phyloP scores from a whole-genome alignment of 2,113 vertebrate species.

The Siniperca knerii region DNA sequence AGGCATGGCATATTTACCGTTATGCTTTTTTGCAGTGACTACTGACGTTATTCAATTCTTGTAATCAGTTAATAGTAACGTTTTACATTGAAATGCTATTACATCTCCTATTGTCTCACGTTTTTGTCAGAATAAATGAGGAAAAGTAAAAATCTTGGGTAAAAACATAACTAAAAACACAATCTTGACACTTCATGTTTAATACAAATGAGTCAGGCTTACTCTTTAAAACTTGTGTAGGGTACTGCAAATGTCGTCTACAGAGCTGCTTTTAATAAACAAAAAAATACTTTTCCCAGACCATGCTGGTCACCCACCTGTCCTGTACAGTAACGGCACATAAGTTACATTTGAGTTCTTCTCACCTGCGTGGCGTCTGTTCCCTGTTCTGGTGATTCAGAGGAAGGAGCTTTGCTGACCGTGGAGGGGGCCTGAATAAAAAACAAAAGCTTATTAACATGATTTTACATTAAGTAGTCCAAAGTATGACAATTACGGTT shows the following conservation, averaged over 20 bases:
- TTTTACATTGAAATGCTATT: too few relatives aligned
- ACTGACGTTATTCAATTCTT: not conserved
- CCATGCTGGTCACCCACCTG: too few relatives aligned
- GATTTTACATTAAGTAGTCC: not conserved
- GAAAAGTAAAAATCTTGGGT: not conserved
- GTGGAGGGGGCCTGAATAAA: conserved; percentile 32
- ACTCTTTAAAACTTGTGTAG: too few relatives aligned
- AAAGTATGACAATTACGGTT: too few relatives aligned
- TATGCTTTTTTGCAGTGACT: not conserved
- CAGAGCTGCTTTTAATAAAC: too few relatives aligned
- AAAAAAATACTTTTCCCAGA: too few relatives aligned
- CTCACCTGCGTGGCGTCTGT: conserved; percentile 59
- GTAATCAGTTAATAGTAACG: too few relatives aligned
- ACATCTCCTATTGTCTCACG: not conserved
- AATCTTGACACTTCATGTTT: not conserved
- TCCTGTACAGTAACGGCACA: too few relatives aligned
- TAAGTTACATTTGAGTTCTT: not conserved
- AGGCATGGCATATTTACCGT: not conserved
- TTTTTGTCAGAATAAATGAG: not conserved
- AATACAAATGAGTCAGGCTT: too few relatives aligned
- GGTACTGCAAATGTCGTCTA: not conserved
- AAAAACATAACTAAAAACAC: not conserved
- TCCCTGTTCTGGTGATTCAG: conserved; percentile 10
- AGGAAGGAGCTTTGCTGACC: conserved; percentile 11
- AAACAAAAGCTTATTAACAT: not conserved